A percentile compares a stretch with the other conserved stretches of the same genome.
Evolutionary conservation across 2,797 vertebrate genomes (phyloP).

Genomic region (Emydoidea blandingii): DNA sequence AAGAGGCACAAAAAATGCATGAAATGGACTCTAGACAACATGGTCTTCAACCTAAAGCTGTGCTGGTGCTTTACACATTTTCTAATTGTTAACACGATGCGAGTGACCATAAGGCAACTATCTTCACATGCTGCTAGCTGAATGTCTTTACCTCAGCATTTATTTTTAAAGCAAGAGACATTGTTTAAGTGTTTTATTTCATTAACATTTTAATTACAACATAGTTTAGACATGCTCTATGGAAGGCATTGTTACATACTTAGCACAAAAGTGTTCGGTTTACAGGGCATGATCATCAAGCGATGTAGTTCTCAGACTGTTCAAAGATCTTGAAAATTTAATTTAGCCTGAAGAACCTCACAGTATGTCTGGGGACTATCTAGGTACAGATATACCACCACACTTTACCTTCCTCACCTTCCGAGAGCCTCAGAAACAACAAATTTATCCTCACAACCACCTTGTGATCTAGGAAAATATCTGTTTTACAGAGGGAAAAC

Average conservation of each 20-base stretch:
- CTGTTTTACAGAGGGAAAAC: too few species aligned
- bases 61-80: neutral
- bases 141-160: neutral
- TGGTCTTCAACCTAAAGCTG: neutral
- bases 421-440: neutral
- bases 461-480: neutral
- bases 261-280: neutral
- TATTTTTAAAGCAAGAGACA: neutral
- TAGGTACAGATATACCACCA: neutral
- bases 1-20: neutral
- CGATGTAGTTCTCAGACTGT: neutral
- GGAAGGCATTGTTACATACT: neutral
- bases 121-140: neutral
- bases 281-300: neutral
- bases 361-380: neutral
- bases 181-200: neutral
- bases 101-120: neutral
- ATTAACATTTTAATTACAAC: neutral
- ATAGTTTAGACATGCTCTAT: neutral
- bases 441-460: neutral
- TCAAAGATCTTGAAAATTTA: neutral
- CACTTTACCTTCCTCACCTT: neutral
- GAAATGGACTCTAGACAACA: neutral
- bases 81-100: neutral
- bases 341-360: neutral